Percentiles rank a stretch among this genome's conserved stretches.
Conservation (phyloP, 2,888 invertebrate genomes). For the Diabrotica balteata region DNA sequence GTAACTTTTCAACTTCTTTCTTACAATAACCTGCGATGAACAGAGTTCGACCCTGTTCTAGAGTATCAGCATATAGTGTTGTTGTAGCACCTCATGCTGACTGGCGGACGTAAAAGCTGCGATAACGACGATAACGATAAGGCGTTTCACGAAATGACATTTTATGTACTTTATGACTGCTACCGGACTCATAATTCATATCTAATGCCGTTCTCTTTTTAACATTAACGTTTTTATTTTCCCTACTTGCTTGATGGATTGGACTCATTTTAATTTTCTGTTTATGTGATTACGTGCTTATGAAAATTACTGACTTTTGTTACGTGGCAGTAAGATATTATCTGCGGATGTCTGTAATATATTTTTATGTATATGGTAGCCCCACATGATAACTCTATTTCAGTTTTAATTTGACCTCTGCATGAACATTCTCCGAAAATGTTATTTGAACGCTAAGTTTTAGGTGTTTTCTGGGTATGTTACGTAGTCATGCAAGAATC, state of each 20-base stretch:
- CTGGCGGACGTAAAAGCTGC: slow-evolving; percentile 50
- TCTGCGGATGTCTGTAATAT: no score
- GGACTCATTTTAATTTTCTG: neutral
- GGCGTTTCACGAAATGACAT: slow-evolving; percentile 59
- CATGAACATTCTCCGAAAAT: no score
- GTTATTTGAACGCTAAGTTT: no score
- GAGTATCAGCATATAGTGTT: slow-evolving; percentile 32
- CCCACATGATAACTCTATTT: no score
- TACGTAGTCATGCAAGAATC: no score
- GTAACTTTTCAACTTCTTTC: neutral
- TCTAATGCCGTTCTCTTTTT: slow-evolving; percentile 40
- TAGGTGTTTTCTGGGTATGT: no score
- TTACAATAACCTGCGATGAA: no score
- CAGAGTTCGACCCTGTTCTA: slow-evolving; percentile 7
- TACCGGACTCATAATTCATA: slow-evolving; percentile 58
- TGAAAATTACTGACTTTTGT: no score
- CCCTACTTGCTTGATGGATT: neutral
- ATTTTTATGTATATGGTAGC: no score
- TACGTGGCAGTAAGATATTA: no score
- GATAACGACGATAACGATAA: slow-evolving; percentile 61
- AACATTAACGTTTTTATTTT: slow-evolving; percentile 30
- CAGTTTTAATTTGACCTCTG: no score
- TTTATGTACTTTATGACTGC: slow-evolving; percentile 59
- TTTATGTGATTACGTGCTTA: no score
- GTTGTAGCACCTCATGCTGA: slow-evolving; percentile 47